Evolutionary conservation across 2,888 invertebrate species (phyloP), one percentile per base, ranked within the genome.

Genomic region (Oscheius sp.): DNA sequence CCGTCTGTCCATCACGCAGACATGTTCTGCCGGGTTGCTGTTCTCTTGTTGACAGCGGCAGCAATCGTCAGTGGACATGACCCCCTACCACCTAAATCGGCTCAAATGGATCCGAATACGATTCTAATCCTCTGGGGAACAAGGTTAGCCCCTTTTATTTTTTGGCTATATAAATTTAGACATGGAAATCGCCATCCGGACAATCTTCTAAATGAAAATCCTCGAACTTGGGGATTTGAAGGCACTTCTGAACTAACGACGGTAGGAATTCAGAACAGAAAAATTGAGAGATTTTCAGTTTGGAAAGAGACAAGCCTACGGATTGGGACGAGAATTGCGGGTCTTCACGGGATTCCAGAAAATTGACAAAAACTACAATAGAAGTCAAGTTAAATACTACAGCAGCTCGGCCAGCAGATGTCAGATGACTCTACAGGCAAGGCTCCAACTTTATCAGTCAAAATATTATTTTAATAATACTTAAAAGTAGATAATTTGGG

Each of bases 371-470:
- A 81, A 83, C 68, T 84, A 75, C 69, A 63, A 76, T 41, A 69
- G 80, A 13, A 70, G 73, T 0, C 72, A 84, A 72, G 83, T 79
- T 29, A 78, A 80, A 52, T 84, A 80, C 70, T 82, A 75, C 71
- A 77, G 78, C 16, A 81, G 81, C 27, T 79, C 78, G 45, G 84
- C 85, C 6, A 78, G 81, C 43, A 69, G 85, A 45, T 84, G 84
- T 66, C 85, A 85, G 69, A 83, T 80, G 82, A 84, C 85, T 2
- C 74, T 86, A 23, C 84, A 82, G 77, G 82, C 78, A 56, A 7
- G 1, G n/a, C n/a, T n/a, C n/a, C n/a, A n/a, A n/a, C n/a, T n/a
- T n/a, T n/a, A n/a, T n/a, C n/a, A n/a, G n/a, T n/a, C n/a, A n/a
- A n/a, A 46, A 46, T 46, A n/a, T n/a, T n/a, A n/a, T n/a, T n/a